Evolutionary conservation across 2,113 vertebrate genomes (phyloP).

Genomic region (Corythornis madagascariensis): DNA sequence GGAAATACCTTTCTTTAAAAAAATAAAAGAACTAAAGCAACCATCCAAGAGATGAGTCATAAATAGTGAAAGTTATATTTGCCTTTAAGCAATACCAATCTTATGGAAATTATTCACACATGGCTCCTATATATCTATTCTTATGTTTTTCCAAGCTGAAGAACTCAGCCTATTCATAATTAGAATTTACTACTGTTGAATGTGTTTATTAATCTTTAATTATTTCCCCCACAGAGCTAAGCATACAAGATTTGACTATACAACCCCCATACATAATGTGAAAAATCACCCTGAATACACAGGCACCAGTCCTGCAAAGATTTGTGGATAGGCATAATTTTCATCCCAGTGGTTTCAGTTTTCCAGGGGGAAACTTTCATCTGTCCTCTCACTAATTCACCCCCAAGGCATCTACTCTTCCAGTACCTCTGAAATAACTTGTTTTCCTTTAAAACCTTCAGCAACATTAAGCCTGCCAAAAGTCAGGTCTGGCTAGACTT

Average conservation of each 20-base stretch:
- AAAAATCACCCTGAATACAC: neutral
- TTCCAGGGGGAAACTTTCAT: neutral
- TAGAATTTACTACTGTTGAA: neutral
- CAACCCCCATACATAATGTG: neutral
- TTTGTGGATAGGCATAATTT: neutral
- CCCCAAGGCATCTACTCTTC: neutral
- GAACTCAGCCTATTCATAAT: neutral
- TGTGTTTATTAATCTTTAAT: constrained; percentile 25
- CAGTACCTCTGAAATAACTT: neutral
- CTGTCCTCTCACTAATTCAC: neutral
- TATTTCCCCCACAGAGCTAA: neutral
- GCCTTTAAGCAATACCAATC: constrained; percentile 4
- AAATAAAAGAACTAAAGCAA: neutral
- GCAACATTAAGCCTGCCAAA: neutral
- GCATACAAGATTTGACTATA: neutral
- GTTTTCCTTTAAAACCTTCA: neutral
- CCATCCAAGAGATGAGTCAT: neutral
- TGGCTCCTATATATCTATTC: neutral
- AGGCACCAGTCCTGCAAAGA: neutral
- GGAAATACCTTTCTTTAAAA: neutral
- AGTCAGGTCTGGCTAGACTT: neutral
- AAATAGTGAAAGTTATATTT: neutral
- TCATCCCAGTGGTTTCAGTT: neutral
- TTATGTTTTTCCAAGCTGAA: neutral
- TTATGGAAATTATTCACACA: neutral